A percentile compares a stretch with the other conserved stretches of the same genome.
Conservation (phyloP, 2,113 vertebrate genomes). For the Penelope pileata region DNA sequence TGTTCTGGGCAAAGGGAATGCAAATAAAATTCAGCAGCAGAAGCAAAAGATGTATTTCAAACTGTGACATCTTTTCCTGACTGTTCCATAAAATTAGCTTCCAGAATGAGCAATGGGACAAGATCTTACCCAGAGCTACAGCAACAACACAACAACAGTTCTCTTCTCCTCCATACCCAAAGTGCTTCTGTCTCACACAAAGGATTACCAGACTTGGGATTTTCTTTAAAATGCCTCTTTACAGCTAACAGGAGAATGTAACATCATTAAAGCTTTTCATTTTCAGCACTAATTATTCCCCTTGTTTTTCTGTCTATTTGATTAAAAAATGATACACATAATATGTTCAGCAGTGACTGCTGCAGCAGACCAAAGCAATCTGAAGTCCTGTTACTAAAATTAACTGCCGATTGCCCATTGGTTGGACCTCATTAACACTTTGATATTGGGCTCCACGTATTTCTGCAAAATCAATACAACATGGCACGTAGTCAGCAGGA, state of each 20-base stretch:
- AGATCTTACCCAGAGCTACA: not conserved
- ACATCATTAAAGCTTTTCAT: not conserved
- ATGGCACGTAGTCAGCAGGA: rapidly evolving
- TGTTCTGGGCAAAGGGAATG: not conserved
- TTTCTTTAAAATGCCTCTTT: not conserved
- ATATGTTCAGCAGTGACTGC: not conserved
- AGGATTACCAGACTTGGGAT: not conserved
- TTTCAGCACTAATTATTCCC: not conserved
- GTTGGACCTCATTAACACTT: not conserved
- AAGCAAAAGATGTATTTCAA: not conserved
- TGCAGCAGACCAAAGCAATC: not conserved
- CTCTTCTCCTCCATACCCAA: not conserved
- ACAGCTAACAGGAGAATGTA: not conserved
- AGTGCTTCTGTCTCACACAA: not conserved
- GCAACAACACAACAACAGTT: not conserved
- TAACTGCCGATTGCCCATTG: not conserved
- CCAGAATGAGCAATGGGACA: not conserved
- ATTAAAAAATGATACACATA: not conserved
- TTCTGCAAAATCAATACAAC: not conserved
- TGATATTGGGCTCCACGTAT: not conserved
- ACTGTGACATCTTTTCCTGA: not conserved
- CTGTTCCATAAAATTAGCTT: not conserved
- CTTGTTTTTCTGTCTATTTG: not conserved
- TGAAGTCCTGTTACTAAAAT: not conserved
- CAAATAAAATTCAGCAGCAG: not conserved